Base-by-base conservation (phyloP, 2,113 vertebrate species). In the Euleptes europaea region DNA sequence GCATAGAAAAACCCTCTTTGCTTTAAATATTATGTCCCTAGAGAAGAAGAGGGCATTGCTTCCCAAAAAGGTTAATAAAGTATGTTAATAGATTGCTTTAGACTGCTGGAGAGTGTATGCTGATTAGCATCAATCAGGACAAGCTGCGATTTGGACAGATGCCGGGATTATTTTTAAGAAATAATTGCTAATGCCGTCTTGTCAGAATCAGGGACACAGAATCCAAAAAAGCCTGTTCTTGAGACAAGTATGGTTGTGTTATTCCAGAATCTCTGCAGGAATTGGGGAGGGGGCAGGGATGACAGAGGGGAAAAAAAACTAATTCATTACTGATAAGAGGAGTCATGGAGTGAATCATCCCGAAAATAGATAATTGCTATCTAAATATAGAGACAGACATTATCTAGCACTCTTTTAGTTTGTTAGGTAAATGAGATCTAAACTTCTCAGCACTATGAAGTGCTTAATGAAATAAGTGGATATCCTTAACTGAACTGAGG, bases 61-160 rank as follows among this genome's bases (percentile, higher is more conserved):
- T 92, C 88, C 70, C 44, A 86, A 75, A 91, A 67, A 91, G 33
- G 49, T 80, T 89, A 78, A 88, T 82, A 90, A 88, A 83, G 63
- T 72, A 65, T 90, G 42, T 47, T 91, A 81, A 90, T 87, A 57
- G 33, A 79, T 47, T 72, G 9, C n/a, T 75, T 85, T 21, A 86
- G 14, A 54, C 33, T 51, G 44, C 44, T 83, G 51, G 33, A 87
- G 9, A 91, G 1, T 74, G 85, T 82, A 70, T 38, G 4, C 15
- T 84, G 47, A 80, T 91, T 78, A 92, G 8, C 44, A 84, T 80
- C 66, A 82, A 35, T 87, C 47, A 86, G 86, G 91, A 26, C 12
- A 66, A 76, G 1, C 5, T 83, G 78, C 88, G 63, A 54, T 73
- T 28, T 76, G 90, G 72, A 82, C 84, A 89, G 33, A 78, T 19